Conservation (phyloP, 2,113 vertebrate species). For the Echinops telfairi region DNA sequence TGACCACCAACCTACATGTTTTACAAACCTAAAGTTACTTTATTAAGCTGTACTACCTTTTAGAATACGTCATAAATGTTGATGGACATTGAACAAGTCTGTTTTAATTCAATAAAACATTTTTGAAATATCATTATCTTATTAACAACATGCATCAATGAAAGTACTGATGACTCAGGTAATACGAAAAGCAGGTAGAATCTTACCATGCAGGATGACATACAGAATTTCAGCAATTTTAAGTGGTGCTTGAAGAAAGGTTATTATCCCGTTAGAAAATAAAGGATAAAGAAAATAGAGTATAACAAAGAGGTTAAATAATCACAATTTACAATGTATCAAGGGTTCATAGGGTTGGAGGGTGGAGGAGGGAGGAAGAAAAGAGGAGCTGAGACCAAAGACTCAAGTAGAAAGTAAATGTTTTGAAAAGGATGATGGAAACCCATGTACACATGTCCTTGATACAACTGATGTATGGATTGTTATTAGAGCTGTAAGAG, state of each 20-base stretch:
- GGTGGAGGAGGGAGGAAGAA: no score
- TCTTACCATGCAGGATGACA: background rate
- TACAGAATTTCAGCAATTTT: background rate
- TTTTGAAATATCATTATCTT: constrained; percentile 72
- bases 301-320: no score
- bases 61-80: constrained; percentile 29
- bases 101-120: constrained; percentile 76
- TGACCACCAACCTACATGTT: no score
- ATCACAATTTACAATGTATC: background rate
- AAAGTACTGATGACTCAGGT: background rate
- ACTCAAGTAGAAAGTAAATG: no score
- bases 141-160: constrained; percentile 61
- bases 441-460: no score
- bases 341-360: no score
- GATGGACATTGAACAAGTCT: constrained; percentile 39
- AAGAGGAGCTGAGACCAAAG: no score
- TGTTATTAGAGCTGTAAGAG: no score
- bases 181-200: background rate
- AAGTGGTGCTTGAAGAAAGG: background rate
- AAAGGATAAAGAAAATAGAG: no score
- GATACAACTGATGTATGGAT: no score
- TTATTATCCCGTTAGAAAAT: background rate
- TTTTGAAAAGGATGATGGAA: no score
- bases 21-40: background rate
- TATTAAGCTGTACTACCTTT: background rate